Conservation (phyloP, 2,888 invertebrate genomes). For the Plemyria rubiginata region DNA sequence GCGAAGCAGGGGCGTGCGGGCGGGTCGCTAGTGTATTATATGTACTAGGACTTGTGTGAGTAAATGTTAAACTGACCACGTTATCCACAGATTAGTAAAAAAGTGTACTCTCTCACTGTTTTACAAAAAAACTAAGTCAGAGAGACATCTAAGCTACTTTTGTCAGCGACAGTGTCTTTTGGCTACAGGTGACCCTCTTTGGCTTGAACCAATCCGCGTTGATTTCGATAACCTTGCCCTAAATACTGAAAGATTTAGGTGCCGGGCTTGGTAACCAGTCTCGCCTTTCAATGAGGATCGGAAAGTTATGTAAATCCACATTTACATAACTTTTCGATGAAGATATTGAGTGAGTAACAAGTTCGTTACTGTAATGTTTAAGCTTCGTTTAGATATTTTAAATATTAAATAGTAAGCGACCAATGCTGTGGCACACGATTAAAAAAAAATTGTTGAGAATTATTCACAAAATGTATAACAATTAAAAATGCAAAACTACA, state of each 20-base stretch:
- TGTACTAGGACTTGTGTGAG: too few species aligned
- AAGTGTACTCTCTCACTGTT: too few species aligned
- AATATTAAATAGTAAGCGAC: neutral
- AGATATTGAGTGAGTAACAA: neutral
- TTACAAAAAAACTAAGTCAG: too few species aligned
- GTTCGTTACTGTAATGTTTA: neutral
- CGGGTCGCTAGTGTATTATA: too few species aligned
- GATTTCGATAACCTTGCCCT: conserved; percentile 40
- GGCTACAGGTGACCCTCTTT: conserved; percentile 34
- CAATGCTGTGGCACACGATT: too few species aligned
- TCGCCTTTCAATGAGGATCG: conserved; percentile 1
- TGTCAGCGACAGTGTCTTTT: conserved; percentile 27
- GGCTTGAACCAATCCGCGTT: conserved; percentile 23
- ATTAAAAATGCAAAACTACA: neutral
- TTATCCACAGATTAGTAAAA: too few species aligned
- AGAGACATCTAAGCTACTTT: conserved; percentile 6
- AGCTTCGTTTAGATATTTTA: neutral
- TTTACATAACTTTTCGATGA: conserved; percentile 1
- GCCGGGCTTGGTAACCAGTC: conserved; percentile 6
- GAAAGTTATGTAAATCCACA: neutral
- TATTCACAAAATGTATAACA: too few species aligned
- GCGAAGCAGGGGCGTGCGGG: too few species aligned
- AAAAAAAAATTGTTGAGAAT: too few species aligned
- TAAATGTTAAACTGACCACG: too few species aligned
- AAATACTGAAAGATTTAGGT: conserved; percentile 36